Evolutionary conservation across 2,113 vertebrate genomes (phyloP).

Genomic region (Odobenus rosmarus): DNA sequence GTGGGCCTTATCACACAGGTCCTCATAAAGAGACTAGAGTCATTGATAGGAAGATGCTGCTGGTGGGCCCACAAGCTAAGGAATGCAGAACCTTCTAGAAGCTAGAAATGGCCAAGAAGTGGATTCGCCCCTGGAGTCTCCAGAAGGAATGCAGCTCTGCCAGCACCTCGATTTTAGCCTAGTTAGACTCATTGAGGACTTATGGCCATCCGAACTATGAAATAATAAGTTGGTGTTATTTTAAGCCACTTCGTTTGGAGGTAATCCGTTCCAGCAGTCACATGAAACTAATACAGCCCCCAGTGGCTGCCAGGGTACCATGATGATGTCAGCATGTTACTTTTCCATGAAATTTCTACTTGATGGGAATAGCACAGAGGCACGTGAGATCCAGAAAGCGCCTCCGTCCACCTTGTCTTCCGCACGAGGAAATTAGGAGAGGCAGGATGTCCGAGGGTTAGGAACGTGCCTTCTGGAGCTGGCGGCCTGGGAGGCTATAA

Average conservation of each 20-base stretch:
- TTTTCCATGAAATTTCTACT: not conserved
- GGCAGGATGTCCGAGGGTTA: not conserved
- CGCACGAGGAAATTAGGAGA: fast-evolving
- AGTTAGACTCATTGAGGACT: not conserved
- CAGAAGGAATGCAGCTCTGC: not conserved
- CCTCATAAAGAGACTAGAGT: not conserved
- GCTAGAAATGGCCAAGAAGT: not conserved
- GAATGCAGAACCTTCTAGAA: too few relatives aligned
- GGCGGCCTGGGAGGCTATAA: not conserved
- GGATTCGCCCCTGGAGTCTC: not conserved
- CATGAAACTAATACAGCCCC: not conserved
- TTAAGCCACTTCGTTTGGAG: not conserved
- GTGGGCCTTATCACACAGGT: not conserved
- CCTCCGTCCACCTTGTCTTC: not conserved
- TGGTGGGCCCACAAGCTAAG: not conserved
- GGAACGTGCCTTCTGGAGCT: not conserved
- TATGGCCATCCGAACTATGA: not conserved
- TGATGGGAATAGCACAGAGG: not conserved
- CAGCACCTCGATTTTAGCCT: not conserved
- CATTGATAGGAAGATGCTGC: not conserved
- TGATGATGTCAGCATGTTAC: not conserved
- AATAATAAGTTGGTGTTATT: too few relatives aligned
- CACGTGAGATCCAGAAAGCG: not conserved
- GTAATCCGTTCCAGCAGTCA: not conserved
- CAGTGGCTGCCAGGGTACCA: not conserved